These are phyloP conservation scores for Adoxophyes honmai DNA, from an alignment of 1,140 invertebrate species.

Conservation along the genomic window DNA sequence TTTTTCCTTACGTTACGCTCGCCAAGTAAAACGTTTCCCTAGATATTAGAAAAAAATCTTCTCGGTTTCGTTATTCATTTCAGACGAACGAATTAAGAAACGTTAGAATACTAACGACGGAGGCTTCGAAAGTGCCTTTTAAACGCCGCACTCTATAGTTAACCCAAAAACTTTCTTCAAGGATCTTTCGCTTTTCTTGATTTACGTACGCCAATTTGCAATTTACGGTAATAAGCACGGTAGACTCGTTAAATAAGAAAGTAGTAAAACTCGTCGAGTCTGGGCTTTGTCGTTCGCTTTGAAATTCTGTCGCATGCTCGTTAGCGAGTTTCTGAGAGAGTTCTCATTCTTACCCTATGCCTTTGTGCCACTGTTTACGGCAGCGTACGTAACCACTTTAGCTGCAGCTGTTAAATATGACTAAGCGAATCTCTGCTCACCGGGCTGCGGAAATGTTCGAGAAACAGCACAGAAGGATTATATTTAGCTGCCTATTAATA, in stretches of 20 bases:
- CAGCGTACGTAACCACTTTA: conserved; percentile 8
- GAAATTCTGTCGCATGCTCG: conserved; percentile 31
- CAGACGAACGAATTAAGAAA: no score
- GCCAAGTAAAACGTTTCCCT: no score
- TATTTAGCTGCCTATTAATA: no score
- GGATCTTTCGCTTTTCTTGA: not conserved
- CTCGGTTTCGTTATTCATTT: no score
- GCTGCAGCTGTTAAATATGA: not conserved
- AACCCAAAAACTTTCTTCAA: not conserved
- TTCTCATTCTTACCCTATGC: conserved; percentile 13
- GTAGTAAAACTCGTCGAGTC: conserved; percentile 28
- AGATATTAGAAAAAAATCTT: no score
- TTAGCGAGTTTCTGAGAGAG: conserved; percentile 29
- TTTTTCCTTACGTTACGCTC: no score
- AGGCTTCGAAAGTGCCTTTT: no score
- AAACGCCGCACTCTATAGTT: no score
- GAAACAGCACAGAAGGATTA: no score
- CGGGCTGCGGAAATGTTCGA: no score
- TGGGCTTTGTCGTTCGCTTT: conserved; percentile 26
- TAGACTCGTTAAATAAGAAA: conserved; percentile 17
- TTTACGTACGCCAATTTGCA: conserved; percentile 6
- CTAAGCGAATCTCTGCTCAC: not conserved
- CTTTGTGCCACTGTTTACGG: not conserved
- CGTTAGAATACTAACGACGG: no score
- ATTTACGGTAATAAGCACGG: conserved; percentile 7